phyloP scores from a whole-genome alignment of 2,113 vertebrate species.

The Tyto alba region DNA sequence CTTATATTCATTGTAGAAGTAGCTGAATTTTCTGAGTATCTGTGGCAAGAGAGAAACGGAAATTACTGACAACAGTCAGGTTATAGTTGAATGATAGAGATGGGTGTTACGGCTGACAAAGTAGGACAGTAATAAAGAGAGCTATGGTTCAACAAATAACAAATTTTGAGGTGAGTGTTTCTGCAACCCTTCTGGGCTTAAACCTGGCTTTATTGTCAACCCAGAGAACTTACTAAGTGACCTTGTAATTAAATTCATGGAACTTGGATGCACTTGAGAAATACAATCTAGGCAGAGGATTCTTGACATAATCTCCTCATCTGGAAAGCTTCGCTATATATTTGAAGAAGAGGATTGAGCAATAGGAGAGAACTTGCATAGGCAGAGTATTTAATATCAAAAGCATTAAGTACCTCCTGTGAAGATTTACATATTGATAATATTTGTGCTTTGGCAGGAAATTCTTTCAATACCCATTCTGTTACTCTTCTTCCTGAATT shows the following conservation, averaged over 20 bases:
- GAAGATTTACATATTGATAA: slow-evolving; percentile 62
- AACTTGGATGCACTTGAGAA: neutral
- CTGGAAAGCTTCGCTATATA: neutral
- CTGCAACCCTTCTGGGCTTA: neutral
- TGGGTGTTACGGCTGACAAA: neutral
- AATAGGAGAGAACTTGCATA: slow-evolving; percentile 24
- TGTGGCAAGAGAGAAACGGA: neutral
- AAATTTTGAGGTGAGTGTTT: neutral
- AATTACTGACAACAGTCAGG: neutral
- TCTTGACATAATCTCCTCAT: neutral
- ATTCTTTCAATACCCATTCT: slow-evolving; percentile 59
- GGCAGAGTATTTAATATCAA: slow-evolving; percentile 46
- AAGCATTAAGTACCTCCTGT: slow-evolving; percentile 47
- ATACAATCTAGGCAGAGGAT: neutral
- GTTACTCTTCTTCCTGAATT: slow-evolving; percentile 59
- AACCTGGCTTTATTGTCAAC: neutral
- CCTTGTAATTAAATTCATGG: neutral
- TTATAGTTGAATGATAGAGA: neutral
- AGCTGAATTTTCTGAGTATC: neutral
- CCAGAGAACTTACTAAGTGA: neutral
- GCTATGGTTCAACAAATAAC: neutral
- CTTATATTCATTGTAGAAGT: neutral
- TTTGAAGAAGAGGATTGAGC: slow-evolving; percentile 21
- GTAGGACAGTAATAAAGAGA: neutral
- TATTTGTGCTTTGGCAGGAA: slow-evolving; percentile 58